phyloP scores from a whole-genome alignment of 2,113 vertebrate species.

The rat (Rattus norvegicus) region GRCr8 NC_086031.1:97785501-97786000 shows the following conservation, averaged over 20 bases:
- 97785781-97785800: neutral
- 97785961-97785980: neutral
- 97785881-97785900: neutral
- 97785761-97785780: neutral
- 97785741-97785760: neutral
- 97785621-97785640: conserved; percentile 43
- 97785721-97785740: conserved; percentile 22
- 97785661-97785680: conserved; percentile 17
- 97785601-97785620: conserved; percentile 39
- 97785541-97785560: neutral
- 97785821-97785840: neutral
- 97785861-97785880: neutral
- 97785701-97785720: conserved; percentile 52
- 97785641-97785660: conserved; percentile 37
- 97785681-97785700: conserved; percentile 52
- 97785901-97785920: neutral
- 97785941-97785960: neutral
- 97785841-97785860: neutral
- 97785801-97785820: neutral
- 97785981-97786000: neutral
- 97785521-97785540: neutral
- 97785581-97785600: conserved; percentile 37
- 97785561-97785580: neutral
- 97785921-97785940: neutral
- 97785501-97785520: neutral